Evolutionary conservation across 2,888 invertebrate species (phyloP).

Genomic region (Melinopterus prodromus): DNA sequence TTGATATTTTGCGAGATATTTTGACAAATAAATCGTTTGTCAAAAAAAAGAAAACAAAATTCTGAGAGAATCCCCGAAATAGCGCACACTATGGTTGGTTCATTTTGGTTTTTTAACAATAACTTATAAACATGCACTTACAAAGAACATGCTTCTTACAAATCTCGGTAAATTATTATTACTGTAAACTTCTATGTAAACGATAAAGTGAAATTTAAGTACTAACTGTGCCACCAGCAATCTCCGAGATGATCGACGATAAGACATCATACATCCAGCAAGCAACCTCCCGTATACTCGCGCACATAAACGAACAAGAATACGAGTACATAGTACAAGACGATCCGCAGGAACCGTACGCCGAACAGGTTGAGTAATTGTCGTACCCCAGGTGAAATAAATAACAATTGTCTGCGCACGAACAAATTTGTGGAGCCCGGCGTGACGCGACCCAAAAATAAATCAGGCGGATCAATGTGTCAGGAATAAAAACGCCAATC

Average conservation of each 20-base stretch:
- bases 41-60: too few species aligned
- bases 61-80: too few species aligned
- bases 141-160: too few species aligned
- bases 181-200: too few species aligned
- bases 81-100: too few species aligned
- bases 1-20: too few species aligned
- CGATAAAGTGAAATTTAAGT: not conserved
- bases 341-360: not conserved
- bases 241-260: not conserved
- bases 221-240: not conserved
- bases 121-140: too few species aligned
- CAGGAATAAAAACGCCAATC: conserved; percentile 39
- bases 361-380: conserved; percentile 15
- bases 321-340: not conserved
- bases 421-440: conserved; percentile 32
- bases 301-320: not conserved
- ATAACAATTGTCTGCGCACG: conserved; percentile 28
- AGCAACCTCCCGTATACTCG: not conserved
- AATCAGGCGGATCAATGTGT: conserved; percentile 40
- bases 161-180: too few species aligned
- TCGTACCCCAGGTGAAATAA: conserved; percentile 14
- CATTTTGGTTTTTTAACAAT: too few species aligned
- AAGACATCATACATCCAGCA: not conserved
- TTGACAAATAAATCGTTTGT: too few species aligned
- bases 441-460: conserved; percentile 31